phyloP scores from a whole-genome alignment of 1,140 invertebrate genomes.

The Euschistus heros region DNA sequence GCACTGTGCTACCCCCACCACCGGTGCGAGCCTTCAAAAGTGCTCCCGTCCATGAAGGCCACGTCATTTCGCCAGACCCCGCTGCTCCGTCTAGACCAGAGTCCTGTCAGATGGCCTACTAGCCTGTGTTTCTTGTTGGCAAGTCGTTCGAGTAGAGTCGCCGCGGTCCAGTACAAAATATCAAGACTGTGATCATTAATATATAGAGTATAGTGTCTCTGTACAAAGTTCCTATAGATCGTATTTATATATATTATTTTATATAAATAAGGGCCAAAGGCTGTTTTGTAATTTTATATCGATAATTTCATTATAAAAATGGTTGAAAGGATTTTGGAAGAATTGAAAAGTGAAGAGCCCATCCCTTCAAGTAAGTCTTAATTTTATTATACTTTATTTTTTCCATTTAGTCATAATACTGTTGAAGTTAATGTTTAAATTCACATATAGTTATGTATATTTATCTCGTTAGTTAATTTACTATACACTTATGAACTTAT shows the following conservation, averaged over 20 bases:
- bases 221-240: conserved; percentile 1
- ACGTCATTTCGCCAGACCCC: conserved; percentile 1
- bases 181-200: not conserved
- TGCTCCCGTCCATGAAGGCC: not conserved
- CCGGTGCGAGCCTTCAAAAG: not conserved
- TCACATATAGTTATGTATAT: no score
- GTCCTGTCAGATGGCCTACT: conserved; percentile 3
- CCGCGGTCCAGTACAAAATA: conserved; percentile 1
- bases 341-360: conserved; percentile 23
- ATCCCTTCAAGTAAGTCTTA: conserved; percentile 23
- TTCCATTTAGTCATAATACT: no score
- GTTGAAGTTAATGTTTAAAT: no score
- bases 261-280: not conserved
- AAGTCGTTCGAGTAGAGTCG: not conserved
- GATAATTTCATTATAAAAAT: conserved; percentile 14
- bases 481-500: no score
- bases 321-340: conserved; percentile 27
- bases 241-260: not conserved
- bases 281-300: not conserved
- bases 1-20: no score
- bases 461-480: no score
- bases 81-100: not conserved
- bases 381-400: not conserved
- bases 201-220: conserved; percentile 2
- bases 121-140: not conserved